Evolutionary conservation across 2,888 invertebrate species (phyloP).

Genomic region (Drosophila meridionalis): DNA sequence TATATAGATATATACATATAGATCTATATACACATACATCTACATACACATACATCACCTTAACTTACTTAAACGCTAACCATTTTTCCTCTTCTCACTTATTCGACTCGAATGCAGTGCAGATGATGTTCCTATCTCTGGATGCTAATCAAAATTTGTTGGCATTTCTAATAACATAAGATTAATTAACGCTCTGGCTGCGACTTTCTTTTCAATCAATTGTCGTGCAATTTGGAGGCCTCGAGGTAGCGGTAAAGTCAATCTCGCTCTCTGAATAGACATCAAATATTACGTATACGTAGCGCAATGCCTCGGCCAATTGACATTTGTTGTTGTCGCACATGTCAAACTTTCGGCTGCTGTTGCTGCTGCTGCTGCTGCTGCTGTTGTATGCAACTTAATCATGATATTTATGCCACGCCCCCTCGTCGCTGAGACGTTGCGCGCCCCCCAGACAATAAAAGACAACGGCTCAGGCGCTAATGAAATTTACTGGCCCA

Average conservation of each 20-base stretch:
- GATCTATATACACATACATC: background rate
- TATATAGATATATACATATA: background rate
- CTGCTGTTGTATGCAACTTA: conserved; percentile 39
- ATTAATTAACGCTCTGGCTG: conserved; percentile 19
- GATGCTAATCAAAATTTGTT: background rate
- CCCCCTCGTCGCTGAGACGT: conserved; percentile 30
- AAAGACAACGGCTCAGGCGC: conserved; percentile 66
- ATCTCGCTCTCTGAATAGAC: conserved; percentile 17
- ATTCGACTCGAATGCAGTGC: background rate
- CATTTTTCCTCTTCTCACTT: background rate
- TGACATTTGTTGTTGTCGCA: conserved; percentile 45
- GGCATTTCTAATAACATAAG: conserved; percentile 11
- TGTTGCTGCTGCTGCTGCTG: background rate
- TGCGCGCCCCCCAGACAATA: conserved; percentile 51
- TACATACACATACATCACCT: too few relatives aligned
- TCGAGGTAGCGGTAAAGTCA: conserved; percentile 5
- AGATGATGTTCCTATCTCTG: background rate
- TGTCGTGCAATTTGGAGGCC: conserved; percentile 13
- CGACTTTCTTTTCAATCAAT: conserved; percentile 33
- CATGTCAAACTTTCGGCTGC: conserved; percentile 29
- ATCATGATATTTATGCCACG: conserved; percentile 68
- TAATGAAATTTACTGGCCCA: conserved; percentile 72
- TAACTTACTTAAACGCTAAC: background rate
- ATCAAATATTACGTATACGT: conserved; percentile 54
- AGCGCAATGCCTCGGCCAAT: background rate